Base-by-base conservation (phyloP, 92 coral and sea anemone genomes). In the Meandrina meandrites region DNA sequence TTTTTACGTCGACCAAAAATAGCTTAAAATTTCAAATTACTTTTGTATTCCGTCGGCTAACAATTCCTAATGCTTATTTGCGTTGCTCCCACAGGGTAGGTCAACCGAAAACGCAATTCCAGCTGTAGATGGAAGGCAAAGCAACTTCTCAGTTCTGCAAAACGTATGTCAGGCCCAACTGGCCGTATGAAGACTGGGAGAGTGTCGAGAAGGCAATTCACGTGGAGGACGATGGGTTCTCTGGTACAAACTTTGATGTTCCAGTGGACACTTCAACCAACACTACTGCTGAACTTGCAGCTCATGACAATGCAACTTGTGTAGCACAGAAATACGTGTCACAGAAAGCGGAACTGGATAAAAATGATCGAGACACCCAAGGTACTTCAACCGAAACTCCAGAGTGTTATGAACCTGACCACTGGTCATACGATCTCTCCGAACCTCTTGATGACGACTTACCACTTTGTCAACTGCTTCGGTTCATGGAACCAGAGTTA, bases 401-500 rank as follows among this genome's bases (percentile, higher is more conserved):
- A 56, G 21, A 58, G n/a, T 27, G 21, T 28, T 58, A 21, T 24
- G 67, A 21, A 28, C 67, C 67, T 8, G 67, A 58, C 67, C 67
- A 58, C 67, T 58, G 67, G 67, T 27, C 67, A 21, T 8, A 21
- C 4, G 67, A 58, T 48, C 75, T 80, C 73, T 60, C 84, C 1
- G 57, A 8, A 0, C 84, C 84, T 64, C 56, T 80, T 80, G 84
- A 35, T 36, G 47, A 81, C 21, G 42, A 88, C 27, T 5, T 81
- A 17, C 90, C 90, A 27, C 62, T 88, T 76, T 81, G 81, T 74
- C 90, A 78, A 54, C 82, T 88, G 0, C 87, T 88, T 45, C 81
- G 28, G 64, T 88, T 71, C 90, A 81, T 88, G 87, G 80, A 88
- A 42, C 87, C 87, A 34, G 79, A 80, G 42, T 66, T 88, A 80